Base-by-base conservation (phyloP, 2,888 invertebrate species). In the Dendrolimus pini region DNA sequence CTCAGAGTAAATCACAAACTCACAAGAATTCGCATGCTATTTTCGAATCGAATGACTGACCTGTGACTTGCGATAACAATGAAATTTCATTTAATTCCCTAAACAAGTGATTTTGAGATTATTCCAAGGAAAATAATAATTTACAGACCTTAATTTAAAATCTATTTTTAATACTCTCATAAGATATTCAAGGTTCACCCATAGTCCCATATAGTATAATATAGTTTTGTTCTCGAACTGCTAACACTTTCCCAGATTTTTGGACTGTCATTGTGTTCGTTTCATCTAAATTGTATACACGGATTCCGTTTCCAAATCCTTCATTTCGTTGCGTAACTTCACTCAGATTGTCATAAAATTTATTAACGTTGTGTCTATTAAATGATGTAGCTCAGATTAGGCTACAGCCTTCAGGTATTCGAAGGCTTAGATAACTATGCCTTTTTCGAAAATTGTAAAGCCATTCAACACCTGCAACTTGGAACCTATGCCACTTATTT, bases 401-500 rank as follows among this genome's bases (percentile, higher is more conserved):
- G 54, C 58, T 60, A 30, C 57, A 59, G 9, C 56, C 57, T 60
- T 71, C 66, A 53, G 70, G 72, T 58, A 61, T 65, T 60, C 65
- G 55, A 47, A 67, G 53, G 41, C 60, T 59, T 30, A 71, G 56
- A 55, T 66, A 58, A 9, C 60, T 59, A 61, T 67, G 60, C 53
- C 65, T 55, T 58, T 62, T 60, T 52, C 56, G 47, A 55, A 61
- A 63, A 41, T 52, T 52, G 57, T 59, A 59, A 42, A 57, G 54
- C 62, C 62, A 61, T 58, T 60, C 57, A 18, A 58, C 58, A n/a
- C 59, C 61, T 41, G 54, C 47, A 12, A 12, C 41, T 57, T 57
- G 8, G 7, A 41, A 12, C 18, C 42, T 41, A 18, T 52, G 18
- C 57, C 55, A 59, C 41, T 54, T 56, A 52, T 41, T 52, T 56